Conservation (phyloP, 2,888 invertebrate genomes). For the Phoenoteleia sp. region DNA sequence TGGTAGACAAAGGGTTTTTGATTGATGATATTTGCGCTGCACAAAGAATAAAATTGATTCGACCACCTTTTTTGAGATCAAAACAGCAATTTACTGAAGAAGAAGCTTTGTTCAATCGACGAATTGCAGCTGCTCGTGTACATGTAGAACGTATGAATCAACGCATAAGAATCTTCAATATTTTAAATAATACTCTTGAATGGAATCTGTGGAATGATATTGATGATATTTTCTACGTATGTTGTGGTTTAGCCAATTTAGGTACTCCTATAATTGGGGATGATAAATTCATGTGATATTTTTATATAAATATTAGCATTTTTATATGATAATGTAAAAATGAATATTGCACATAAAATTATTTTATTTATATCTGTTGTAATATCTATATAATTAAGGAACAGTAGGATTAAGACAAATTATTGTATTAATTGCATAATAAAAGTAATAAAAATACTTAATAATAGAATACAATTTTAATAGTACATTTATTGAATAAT, state of each 20-base stretch:
- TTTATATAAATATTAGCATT: background rate
- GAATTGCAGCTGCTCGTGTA: slow-evolving; percentile 66
- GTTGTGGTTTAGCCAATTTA: background rate
- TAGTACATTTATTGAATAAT: too few relatives aligned
- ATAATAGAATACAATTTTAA: too few relatives aligned
- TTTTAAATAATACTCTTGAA: slow-evolving; percentile 17
- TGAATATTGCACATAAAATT: too few relatives aligned
- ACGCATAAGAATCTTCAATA: slow-evolving; percentile 51
- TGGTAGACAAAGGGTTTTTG: slow-evolving; percentile 4
- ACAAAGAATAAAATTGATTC: slow-evolving; percentile 31
- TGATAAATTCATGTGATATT: slow-evolving; percentile 20
- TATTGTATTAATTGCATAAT: too few relatives aligned
- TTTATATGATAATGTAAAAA: too few relatives aligned
- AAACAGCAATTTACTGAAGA: slow-evolving; percentile 67
- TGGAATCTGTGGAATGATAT: background rate
- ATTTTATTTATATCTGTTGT: background rate
- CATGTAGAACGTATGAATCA: slow-evolving; percentile 68
- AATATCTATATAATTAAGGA: too few relatives aligned
- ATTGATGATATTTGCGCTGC: slow-evolving; percentile 63
- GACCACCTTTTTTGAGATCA: slow-evolving; percentile 57
- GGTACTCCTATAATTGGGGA: slow-evolving; percentile 18
- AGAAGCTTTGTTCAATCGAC: slow-evolving; percentile 42
- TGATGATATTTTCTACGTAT: slow-evolving; percentile 29
- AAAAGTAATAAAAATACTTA: too few relatives aligned
- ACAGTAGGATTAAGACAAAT: too few relatives aligned